These are phyloP conservation scores for Rhabditoides inermis DNA, from an alignment of 2,888 invertebrate genomes.

Conservation along the genomic window DNA sequence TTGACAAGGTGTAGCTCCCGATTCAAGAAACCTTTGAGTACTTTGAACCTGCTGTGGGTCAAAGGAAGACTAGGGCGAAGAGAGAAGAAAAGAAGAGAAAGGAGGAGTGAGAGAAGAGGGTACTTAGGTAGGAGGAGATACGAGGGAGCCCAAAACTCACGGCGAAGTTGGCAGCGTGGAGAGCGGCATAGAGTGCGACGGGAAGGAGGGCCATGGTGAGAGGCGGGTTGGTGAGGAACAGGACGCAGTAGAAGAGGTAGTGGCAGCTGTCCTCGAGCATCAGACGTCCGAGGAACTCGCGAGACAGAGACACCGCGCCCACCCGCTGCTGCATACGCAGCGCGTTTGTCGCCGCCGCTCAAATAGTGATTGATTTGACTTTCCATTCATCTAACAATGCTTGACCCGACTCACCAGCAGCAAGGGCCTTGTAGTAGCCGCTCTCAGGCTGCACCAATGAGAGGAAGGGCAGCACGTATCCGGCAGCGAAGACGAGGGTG, in stretches of 20 bases:
- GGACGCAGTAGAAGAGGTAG: conserved; percentile 85
- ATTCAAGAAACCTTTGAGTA: too few relatives aligned
- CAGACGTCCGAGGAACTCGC: conserved; percentile 73
- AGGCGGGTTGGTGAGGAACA: conserved; percentile 82
- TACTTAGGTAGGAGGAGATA: too few relatives aligned
- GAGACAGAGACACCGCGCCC: conserved; percentile 65
- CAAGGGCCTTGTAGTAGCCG: conserved; percentile 79
- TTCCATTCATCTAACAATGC: background rate
- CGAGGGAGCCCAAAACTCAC: too few relatives aligned
- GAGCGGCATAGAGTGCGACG: conserved; percentile 77
- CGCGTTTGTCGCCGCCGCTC: conserved; percentile 82
- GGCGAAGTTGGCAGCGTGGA: conserved; percentile 86
- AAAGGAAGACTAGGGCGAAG: too few relatives aligned
- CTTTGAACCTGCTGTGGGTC: too few relatives aligned
- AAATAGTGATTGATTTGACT: conserved; percentile 5
- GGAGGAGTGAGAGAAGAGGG: too few relatives aligned
- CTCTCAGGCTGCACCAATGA: conserved; percentile 59
- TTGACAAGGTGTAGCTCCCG: too few relatives aligned
- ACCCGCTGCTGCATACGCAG: conserved; percentile 86
- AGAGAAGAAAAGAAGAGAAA: too few relatives aligned
- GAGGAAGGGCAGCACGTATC: conserved; percentile 80
- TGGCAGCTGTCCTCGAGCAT: conserved; percentile 82
- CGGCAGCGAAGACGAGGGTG: conserved; percentile 73
- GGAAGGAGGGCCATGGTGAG: conserved; percentile 81
- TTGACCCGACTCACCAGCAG: conserved; percentile 56